These are phyloP conservation scores for Serranus cabrilla DNA, from an alignment of 2,797 vertebrate species.

Conservation along the genomic window DNA sequence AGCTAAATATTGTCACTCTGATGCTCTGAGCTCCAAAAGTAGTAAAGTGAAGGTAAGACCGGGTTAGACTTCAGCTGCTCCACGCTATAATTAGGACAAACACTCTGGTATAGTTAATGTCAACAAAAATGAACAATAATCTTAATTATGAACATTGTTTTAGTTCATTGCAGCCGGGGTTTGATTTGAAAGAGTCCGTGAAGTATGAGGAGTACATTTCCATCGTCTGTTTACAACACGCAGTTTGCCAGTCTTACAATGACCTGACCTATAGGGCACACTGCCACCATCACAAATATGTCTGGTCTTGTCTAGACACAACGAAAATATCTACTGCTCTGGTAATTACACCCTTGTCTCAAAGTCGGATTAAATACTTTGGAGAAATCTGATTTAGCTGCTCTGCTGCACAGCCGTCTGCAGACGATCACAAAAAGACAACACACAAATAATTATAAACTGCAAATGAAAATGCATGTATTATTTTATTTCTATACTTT, in stretches of 20 bases:
- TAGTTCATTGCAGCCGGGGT: background rate
- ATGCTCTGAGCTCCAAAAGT: background rate
- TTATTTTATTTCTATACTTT: background rate
- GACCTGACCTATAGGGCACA: constrained; percentile 62
- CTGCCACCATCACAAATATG: constrained; percentile 62
- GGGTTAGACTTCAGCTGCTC: constrained; percentile 12
- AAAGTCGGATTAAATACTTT: constrained; percentile 60
- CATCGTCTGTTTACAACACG: constrained; percentile 43
- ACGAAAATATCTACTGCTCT: constrained; percentile 78
- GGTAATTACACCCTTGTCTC: constrained; percentile 76
- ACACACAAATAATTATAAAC: background rate
- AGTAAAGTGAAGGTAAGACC: constrained; percentile 10
- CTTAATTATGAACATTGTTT: constrained; percentile 1
- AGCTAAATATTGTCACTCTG: constrained; percentile 33
- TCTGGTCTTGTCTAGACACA: constrained; percentile 78
- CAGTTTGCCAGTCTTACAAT: constrained; percentile 43
- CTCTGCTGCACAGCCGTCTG: constrained; percentile 18
- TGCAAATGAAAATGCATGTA: background rate
- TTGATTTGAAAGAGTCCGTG: background rate
- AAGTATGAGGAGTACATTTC: constrained; percentile 30
- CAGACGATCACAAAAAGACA: background rate
- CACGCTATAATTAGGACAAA: constrained; percentile 9
- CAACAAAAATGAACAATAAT: constrained; percentile 2
- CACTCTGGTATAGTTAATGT: background rate
- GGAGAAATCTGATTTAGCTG: constrained; percentile 51